These are phyloP conservation scores for Poecilia gillii DNA, from an alignment of 2,797 vertebrate species.

Conservation along the genomic window DNA sequence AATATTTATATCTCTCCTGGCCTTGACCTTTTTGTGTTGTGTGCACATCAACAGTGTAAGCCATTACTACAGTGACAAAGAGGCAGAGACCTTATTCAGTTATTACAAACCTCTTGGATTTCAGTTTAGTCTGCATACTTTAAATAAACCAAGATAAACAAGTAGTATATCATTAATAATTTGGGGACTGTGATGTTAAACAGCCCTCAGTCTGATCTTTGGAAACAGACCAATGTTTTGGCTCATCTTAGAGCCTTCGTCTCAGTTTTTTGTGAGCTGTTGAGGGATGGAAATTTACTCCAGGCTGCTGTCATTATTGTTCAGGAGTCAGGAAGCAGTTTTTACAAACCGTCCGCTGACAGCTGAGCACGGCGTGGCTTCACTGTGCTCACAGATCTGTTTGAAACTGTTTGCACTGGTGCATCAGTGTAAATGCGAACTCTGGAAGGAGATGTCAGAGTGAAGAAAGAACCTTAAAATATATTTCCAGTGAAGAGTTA, in stretches of 20 bases:
- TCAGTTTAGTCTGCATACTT: not conserved
- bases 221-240: constrained; percentile 49
- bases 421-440: constrained; percentile 19
- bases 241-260: constrained; percentile 30
- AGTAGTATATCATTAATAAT: constrained; percentile 1
- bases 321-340: constrained; percentile 38
- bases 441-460: constrained; percentile 22
- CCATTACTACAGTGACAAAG: not conserved
- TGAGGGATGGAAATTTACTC: constrained; percentile 44
- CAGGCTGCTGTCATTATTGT: constrained; percentile 49
- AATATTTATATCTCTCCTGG: constrained; percentile 25
- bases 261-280: constrained; percentile 42
- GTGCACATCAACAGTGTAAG: constrained; percentile 11
- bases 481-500: not conserved
- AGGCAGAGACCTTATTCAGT: not conserved
- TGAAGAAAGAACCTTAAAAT: constrained; percentile 3
- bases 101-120: not conserved
- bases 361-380: constrained; percentile 35
- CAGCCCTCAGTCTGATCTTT: constrained; percentile 35
- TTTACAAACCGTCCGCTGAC: constrained; percentile 29
- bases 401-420: constrained; percentile 23
- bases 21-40: constrained; percentile 26
- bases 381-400: constrained; percentile 7
- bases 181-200: constrained; percentile 26
- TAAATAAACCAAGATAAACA: constrained; percentile 1